Evolutionary conservation across 1,140 invertebrate genomes (phyloP), one percentile per base, ranked within the genome.

Genomic region (Scaptomyza graminum): DNA sequence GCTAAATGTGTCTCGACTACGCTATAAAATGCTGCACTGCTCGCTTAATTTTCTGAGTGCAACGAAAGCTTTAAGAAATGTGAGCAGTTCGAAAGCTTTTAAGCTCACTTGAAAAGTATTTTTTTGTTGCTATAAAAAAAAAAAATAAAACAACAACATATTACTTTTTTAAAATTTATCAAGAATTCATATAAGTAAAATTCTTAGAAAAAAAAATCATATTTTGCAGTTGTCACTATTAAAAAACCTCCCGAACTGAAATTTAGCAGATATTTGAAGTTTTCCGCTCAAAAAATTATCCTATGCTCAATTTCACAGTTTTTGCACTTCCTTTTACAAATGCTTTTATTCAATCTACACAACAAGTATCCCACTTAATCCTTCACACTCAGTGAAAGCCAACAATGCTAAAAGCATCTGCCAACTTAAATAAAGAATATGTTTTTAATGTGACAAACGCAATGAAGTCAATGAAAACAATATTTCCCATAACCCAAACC

Each of bases 381-480:
- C 37, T 41, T 7, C 57, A 49, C 44, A 25, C 31, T 54, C 47
- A 47, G 15, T 55, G 46, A 55, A 34, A 50, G 50, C 56, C 49
- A 68, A 49, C 9, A 46, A 57, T 43, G 16, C 39, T 28, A 15
- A 43, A 5, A 41, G 31, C 44, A 46, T 25, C 18, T 43, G 28
- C 11, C 44, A 28, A 54, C 16, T 54, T 49, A 52, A 73, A 59
- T 68, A 73, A 68, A 69, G 65, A 74, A 77, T 63, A 70, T 67
- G 65, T 69, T 68, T 64, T 67, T 64, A 76, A 76, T 72, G 59
- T 55, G 52, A 75, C 69, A 74, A 61, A 69, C 54, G 44, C 50
- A 76, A 37, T 39, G 69, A 74, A 79, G 69, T 74, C 68, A 79
- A 81, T 76, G 8, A 64, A 72, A 56, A 65, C 68, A 71, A 71